Evolutionary conservation across 2,888 invertebrate genomes (phyloP), one percentile per base, ranked within the genome.

Genomic region (Portevinia maculata): DNA sequence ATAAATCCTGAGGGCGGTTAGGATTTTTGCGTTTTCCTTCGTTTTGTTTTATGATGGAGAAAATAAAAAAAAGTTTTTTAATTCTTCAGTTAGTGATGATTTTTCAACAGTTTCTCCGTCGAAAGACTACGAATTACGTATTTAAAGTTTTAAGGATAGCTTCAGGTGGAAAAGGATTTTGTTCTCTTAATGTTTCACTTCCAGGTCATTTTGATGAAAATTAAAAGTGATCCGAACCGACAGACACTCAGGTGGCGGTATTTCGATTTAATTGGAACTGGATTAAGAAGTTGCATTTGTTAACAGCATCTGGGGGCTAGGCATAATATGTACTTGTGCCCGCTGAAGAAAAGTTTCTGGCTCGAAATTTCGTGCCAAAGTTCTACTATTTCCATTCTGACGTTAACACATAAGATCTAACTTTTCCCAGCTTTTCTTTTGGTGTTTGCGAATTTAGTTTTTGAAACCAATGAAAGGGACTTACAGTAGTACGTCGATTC

Each of bases 81-180:
- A 79, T 79, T 74, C 53, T 60, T 79, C 73, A 41, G 13, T 62
- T 69, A 19, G 74, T 53, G 67, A 69, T 57, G 74, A 46, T 60
- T 55, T 74, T 50, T 79, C 39, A 19, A 67, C 46, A 37, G n/a
- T 59, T 15, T 46, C 32, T 52, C 52, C 4, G 17, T 19, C 7
- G 21, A 15, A 6, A 21, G 11, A 3, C 53, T 50, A n/a, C 11
- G 32, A 28, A 52, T n/a, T n/a, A 52, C 37, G 28, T 48, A 52
- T 57, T 59, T 44, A 44, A 21, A 37, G 44, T 46, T 59, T 46
- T 52, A 62, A 48, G 39, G 57, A 30, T 17, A 2, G 9, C 11
- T 67, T 67, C 9, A 8, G 28, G 39, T 17, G 37, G 24, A 46
- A 34, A 7, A 2, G 17, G 9, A n/a, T 9, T 46, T 55, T 28